phyloP scores from a whole-genome alignment of 2,113 vertebrate genomes.

The Ondatra zibethicus region DNA sequence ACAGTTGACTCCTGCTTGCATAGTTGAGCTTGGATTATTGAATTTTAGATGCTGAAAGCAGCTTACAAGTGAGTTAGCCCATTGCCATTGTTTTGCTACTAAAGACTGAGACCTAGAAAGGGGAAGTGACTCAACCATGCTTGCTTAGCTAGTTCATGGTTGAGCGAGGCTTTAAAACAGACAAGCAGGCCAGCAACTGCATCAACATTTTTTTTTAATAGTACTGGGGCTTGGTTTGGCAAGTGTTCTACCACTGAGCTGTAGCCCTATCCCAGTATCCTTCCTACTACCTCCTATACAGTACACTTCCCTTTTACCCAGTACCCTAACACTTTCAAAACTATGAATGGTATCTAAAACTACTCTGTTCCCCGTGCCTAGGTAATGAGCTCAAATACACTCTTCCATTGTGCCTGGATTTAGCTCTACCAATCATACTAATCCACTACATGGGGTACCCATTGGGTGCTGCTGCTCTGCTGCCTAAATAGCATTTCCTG shows the following conservation, averaged over 20 bases:
- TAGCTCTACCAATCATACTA: background rate
- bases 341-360: background rate
- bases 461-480: background rate
- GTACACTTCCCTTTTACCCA: background rate
- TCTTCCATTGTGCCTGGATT: background rate
- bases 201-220: background rate
- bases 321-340: background rate
- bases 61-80: background rate
- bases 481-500: background rate
- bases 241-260: background rate
- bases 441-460: too few relatives aligned
- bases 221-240: too few relatives aligned
- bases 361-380: background rate
- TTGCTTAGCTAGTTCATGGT: background rate
- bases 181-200: background rate
- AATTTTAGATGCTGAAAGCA: background rate
- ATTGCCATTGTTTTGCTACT: background rate
- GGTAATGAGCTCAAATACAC: background rate
- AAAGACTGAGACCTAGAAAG: constrained; percentile 38
- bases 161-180: background rate
- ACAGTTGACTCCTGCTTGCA: background rate
- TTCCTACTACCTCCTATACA: background rate
- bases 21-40: background rate
- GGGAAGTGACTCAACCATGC: background rate
- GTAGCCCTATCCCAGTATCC: too few relatives aligned